Conservation (phyloP, 92 coral and sea anemone genomes). For the Micromussa lordhowensis region DNA sequence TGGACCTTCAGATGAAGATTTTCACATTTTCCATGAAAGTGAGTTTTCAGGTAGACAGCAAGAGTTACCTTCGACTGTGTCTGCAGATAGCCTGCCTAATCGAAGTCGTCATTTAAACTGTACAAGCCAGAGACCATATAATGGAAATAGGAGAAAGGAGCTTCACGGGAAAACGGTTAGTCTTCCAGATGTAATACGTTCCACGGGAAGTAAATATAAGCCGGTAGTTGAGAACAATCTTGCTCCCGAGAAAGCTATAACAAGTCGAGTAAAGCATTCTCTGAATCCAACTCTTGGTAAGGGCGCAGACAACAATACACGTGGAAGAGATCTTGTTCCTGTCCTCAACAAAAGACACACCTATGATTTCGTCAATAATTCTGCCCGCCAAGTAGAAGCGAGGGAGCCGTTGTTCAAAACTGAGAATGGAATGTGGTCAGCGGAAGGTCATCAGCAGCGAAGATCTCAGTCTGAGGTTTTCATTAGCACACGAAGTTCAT, state of each 20-base stretch:
- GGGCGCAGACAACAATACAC: neutral
- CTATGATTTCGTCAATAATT: constrained; percentile 21
- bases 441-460: constrained; percentile 10
- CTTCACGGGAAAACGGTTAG: constrained; percentile 4
- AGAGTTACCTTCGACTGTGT: constrained; percentile 5
- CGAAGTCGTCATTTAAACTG: neutral
- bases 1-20: constrained; percentile 60
- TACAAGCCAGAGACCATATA: neutral
- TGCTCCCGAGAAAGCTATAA: neutral
- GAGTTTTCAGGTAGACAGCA: neutral
- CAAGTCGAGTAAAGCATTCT: neutral
- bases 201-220: constrained; percentile 7
- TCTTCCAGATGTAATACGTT: constrained; percentile 37
- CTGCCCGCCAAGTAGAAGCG: neutral
- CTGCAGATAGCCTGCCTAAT: constrained; percentile 38
- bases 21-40: constrained; percentile 41
- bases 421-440: constrained; percentile 19
- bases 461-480: constrained; percentile 41
- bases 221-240: neutral
- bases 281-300: neutral
- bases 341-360: constrained; percentile 39
- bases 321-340: neutral
- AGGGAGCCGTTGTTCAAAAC: neutral
- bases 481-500: constrained; percentile 8
- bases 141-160: neutral